Evolutionary conservation across 1,140 invertebrate species (phyloP).

Genomic region (Aphelenchoides besseyi): DNA sequence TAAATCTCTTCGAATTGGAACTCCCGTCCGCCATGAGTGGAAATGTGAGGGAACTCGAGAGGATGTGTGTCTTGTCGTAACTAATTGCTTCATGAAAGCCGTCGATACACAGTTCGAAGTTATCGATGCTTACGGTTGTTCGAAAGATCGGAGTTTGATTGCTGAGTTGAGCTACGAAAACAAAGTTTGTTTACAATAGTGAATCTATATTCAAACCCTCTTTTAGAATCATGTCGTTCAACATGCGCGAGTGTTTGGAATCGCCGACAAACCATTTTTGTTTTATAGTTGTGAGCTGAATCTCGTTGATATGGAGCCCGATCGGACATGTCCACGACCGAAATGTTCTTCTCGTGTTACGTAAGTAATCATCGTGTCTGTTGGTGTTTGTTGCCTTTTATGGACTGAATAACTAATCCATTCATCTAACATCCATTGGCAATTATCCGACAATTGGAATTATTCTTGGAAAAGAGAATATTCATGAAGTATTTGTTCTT

Average conservation of each 20-base stretch:
- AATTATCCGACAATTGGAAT: not conserved
- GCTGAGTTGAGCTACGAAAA: conserved; percentile 34
- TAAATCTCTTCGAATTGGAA: conserved; percentile 21
- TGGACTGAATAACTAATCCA: too few species aligned
- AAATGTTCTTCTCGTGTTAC: conserved; percentile 6
- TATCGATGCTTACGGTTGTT: conserved; percentile 41
- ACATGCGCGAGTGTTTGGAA: conserved; percentile 22
- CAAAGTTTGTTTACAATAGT: conserved; percentile 19
- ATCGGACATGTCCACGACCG: conserved; percentile 12
- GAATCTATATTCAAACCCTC: conserved; percentile 10
- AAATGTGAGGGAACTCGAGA: conserved; percentile 17
- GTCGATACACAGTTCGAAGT: conserved; percentile 32
- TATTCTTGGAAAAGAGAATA: not conserved
- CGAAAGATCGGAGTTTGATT: conserved; percentile 32
- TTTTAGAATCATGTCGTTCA: conserved; percentile 23
- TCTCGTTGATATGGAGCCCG: conserved; percentile 24
- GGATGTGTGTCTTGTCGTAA: conserved; percentile 37
- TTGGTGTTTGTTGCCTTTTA: too few species aligned
- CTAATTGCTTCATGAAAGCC: conserved; percentile 40
- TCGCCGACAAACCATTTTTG: conserved; percentile 29
- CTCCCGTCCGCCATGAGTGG: conserved; percentile 38
- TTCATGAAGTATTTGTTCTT: too few species aligned
- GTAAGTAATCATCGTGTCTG: too few species aligned
- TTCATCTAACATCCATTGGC: too few species aligned
- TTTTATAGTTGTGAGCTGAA: conserved; percentile 32